These are phyloP conservation scores for Drepana arcuata DNA, from an alignment of 1,140 invertebrate species.

Conservation along the genomic window DNA sequence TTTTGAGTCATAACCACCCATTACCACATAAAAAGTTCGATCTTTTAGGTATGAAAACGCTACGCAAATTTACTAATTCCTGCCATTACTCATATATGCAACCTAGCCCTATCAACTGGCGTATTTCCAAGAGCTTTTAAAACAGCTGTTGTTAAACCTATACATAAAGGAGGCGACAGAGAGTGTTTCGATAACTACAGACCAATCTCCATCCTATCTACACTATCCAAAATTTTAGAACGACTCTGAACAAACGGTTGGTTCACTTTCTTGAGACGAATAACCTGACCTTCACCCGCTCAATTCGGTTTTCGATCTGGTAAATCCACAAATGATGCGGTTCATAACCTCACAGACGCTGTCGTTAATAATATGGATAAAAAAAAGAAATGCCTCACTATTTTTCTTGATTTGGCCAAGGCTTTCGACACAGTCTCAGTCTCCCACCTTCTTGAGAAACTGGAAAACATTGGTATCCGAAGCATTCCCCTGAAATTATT, in stretches of 20 bases:
- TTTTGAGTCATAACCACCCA: too few relatives aligned
- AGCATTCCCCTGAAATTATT: neutral
- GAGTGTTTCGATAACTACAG: neutral
- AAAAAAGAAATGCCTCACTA: too few relatives aligned
- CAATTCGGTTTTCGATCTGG: neutral
- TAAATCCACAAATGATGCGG: neutral
- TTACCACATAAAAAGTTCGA: too few relatives aligned
- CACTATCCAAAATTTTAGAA: neutral
- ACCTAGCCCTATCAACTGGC: neutral
- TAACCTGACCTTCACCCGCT: too few relatives aligned
- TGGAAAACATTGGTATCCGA: too few relatives aligned
- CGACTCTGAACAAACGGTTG: neutral
- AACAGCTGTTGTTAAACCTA: neutral
- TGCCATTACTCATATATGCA: neutral
- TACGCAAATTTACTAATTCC: neutral
- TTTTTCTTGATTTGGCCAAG: too few relatives aligned
- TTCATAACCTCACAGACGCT: too few relatives aligned
- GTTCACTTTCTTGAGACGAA: neutral
- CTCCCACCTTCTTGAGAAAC: too few relatives aligned
- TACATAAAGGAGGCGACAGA: neutral
- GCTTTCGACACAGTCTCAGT: too few relatives aligned
- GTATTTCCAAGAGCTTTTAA: neutral
- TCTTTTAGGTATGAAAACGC: neutral
- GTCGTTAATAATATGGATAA: too few relatives aligned
- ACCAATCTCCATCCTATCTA: neutral